These are phyloP conservation scores for Anableps anableps DNA, from an alignment of 2,797 vertebrate species.

Conservation along the genomic window DNA sequence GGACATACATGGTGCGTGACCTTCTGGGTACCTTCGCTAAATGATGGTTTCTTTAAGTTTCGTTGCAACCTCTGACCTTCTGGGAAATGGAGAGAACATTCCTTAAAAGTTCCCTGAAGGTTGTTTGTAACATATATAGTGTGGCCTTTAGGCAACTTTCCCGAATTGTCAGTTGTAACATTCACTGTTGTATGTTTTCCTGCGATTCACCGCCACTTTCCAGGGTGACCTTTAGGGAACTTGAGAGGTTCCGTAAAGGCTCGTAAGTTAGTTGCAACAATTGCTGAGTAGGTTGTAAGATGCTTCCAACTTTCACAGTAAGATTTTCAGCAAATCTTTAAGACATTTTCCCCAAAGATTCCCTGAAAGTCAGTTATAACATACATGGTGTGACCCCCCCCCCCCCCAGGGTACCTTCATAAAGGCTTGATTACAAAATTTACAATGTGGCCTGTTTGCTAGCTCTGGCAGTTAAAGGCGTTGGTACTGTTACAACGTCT, in stretches of 20 bases:
- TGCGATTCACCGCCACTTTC: neutral
- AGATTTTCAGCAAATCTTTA: too few species aligned
- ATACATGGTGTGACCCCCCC: neutral
- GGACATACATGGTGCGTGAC: too few species aligned
- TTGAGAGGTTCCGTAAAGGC: neutral
- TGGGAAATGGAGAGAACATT: neutral
- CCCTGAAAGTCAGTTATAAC: neutral
- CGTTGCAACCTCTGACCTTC: too few species aligned
- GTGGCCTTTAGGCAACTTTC: neutral
- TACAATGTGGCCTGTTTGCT: neutral
- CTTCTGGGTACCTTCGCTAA: too few species aligned
- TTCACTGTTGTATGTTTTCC: neutral
- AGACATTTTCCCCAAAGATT: too few species aligned
- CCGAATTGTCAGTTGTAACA: neutral
- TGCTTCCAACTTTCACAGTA: neutral
- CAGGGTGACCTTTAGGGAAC: neutral
- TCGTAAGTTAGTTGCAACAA: neutral
- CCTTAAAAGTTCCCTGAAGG: too few species aligned
- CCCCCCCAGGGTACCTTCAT: too few species aligned
- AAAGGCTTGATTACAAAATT: too few species aligned
- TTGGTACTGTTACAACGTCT: neutral
- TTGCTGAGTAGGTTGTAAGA: neutral
- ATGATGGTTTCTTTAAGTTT: too few species aligned
- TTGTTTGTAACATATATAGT: neutral
- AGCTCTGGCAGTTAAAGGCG: neutral